Conservation (phyloP, 92 coral and sea anemone species). For the Palythoa heliodiscus region DNA sequence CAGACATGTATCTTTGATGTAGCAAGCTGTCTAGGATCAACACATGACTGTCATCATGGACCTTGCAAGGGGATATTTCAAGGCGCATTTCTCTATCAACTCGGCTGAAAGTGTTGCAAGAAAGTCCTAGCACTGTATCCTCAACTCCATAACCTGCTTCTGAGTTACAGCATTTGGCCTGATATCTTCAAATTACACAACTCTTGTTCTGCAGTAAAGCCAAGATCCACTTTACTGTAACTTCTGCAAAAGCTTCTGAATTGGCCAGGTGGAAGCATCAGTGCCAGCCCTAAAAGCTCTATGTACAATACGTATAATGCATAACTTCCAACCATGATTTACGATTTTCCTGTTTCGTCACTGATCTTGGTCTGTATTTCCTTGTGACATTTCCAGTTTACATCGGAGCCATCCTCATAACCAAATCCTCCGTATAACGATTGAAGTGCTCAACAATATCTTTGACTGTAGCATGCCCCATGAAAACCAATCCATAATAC, state of each 20-base stretch:
- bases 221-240: slow-evolving; percentile 46
- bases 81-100: slow-evolving; percentile 23
- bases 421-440: slow-evolving; percentile 42
- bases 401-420: slow-evolving; percentile 45
- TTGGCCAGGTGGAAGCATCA: slow-evolving; percentile 40
- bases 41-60: slow-evolving; percentile 9
- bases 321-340: slow-evolving; percentile 50
- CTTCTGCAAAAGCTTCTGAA: slow-evolving; percentile 33
- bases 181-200: slow-evolving; percentile 6
- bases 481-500: slow-evolving; percentile 45
- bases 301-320: slow-evolving; percentile 39
- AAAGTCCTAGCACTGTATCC: slow-evolving; percentile 32
- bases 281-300: slow-evolving; percentile 40
- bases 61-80: slow-evolving; percentile 40
- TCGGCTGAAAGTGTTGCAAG: slow-evolving; percentile 20
- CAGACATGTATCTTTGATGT: slow-evolving; percentile 43
- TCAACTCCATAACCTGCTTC: slow-evolving; percentile 13
- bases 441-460: slow-evolving; percentile 52
- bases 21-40: slow-evolving; percentile 47
- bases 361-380: slow-evolving; percentile 45
- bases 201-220: slow-evolving; percentile 44
- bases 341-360: slow-evolving; percentile 49
- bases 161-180: slow-evolving; percentile 37
- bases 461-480: slow-evolving; percentile 51
- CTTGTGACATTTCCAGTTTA: slow-evolving; percentile 51